phyloP scores from a whole-genome alignment of 2,113 vertebrate genomes.

The Cepphus grylle region DNA sequence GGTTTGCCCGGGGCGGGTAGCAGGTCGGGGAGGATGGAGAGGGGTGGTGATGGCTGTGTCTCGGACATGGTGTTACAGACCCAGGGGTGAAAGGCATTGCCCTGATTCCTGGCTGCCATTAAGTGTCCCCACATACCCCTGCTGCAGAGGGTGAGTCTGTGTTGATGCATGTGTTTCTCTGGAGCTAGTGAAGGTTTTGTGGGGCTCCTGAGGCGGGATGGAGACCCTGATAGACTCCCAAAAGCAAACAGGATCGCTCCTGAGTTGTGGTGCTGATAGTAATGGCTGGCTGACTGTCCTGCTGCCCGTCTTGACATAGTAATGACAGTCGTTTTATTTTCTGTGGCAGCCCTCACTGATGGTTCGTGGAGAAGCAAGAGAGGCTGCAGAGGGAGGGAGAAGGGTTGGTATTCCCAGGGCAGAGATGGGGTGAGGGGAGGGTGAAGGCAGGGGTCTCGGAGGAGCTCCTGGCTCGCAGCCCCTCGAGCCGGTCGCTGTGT shows the following conservation, averaged over 20 bases:
- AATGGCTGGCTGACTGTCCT: background rate
- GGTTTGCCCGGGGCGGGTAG: accelerated
- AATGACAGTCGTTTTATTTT: background rate
- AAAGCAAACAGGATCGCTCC: accelerated
- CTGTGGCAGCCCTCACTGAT: background rate
- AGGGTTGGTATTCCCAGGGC: background rate
- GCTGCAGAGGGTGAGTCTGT: background rate
- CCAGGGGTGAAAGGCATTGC: background rate
- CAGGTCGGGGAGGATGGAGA: background rate
- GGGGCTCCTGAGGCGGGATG: background rate
- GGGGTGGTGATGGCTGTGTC: too few species aligned
- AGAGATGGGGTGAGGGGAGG: background rate
- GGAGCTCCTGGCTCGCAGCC: background rate
- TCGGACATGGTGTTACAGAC: background rate
- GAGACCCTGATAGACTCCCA: accelerated
- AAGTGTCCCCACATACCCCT: background rate
- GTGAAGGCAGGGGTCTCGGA: background rate
- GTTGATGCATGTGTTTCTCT: background rate
- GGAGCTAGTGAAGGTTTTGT: accelerated
- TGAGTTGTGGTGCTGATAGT: background rate
- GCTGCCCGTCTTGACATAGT: background rate
- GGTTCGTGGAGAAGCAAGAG: background rate
- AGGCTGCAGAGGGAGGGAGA: background rate
- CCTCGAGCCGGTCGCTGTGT: accelerated
- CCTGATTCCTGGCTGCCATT: accelerated